phyloP scores from a whole-genome alignment of 2,888 invertebrate species.

The Chydorus sphaericus region DNA sequence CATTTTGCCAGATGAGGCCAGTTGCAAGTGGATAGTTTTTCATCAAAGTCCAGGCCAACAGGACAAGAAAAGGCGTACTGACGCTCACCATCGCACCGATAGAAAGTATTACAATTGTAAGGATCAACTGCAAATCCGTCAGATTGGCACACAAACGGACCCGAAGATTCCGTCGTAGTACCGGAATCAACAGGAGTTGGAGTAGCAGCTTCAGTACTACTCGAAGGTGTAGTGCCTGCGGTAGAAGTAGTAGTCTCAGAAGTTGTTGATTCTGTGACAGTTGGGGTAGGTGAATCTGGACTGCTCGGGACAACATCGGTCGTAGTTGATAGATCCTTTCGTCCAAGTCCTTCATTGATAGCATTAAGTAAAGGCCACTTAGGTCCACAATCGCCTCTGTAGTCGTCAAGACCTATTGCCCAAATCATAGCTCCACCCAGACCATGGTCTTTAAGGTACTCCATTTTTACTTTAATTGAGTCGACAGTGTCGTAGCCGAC shows the following conservation, averaged over 20 bases:
- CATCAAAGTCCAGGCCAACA: slow-evolving; percentile 25
- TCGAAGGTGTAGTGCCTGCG: slow-evolving; percentile 9
- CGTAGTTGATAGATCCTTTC: not conserved
- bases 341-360: slow-evolving; percentile 35
- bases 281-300: not conserved
- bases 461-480: slow-evolving; percentile 10
- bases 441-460: slow-evolving; percentile 23
- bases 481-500: slow-evolving; percentile 70
- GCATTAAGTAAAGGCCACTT: slow-evolving; percentile 52
- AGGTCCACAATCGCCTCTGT: slow-evolving; percentile 27
- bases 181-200: not conserved
- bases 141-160: not conserved
- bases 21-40: slow-evolving; percentile 25
- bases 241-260: slow-evolving; percentile 4
- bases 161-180: not conserved
- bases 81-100: slow-evolving; percentile 23
- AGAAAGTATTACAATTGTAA: slow-evolving; percentile 24
- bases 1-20: slow-evolving; percentile 25
- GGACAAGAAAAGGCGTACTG: slow-evolving; percentile 26
- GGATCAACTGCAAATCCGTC: slow-evolving; percentile 23
- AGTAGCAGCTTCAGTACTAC: not conserved
- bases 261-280: not conserved
- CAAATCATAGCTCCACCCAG: slow-evolving; percentile 61
- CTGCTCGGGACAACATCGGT: not conserved
- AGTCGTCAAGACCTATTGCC: slow-evolving; percentile 65